Base-by-base conservation (phyloP, 2,113 vertebrate genomes). In the Galeopterus variegatus region DNA sequence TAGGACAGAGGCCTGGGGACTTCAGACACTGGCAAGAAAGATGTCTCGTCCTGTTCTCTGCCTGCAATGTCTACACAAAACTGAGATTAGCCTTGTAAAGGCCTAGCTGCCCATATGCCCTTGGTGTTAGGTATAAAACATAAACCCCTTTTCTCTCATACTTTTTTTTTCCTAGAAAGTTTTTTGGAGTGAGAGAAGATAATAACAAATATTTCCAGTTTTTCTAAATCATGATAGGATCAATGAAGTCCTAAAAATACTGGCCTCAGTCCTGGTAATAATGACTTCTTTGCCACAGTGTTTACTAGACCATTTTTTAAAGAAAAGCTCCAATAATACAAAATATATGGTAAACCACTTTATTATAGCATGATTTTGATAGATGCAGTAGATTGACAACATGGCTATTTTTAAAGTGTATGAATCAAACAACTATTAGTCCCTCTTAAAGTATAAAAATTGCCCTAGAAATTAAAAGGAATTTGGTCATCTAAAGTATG, bases 21-120 rank as follows among this genome's bases (percentile, higher is more conserved):
- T 33, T 8, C 41, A 13, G 58, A 41, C 2, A 3, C 7, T 12
- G n/a, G 21, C n/a, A 7, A 8, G 12, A 69, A 56, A 64, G 7
- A 28, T 3, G 12, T 6, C 19, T 36, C 13, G 15, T 23, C 50
- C 14, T 48, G 10, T 7, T 82, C 33, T 24, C 54, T 36, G 50
- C 14, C 26, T 21, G 15, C 12, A 12, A 4, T 8, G 67, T 60
- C 77, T 36, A 5, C 31, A 3, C 6, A 17, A 6, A 36, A 8
- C 26, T 13, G 4, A 3, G 45, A 21, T 67, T 17, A 28, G 45
- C 23, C n/a, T 69, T 21, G 18, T 31, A 11, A 41, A 3, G 33
- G 5, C 12, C 54, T 9, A 9, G 9, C 6, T 36, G 8, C 2
- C 36, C 31, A 31, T 8, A 2, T 1, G 9, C 14, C 70, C 17